Conservation (phyloP, 2,797 vertebrate genomes). For the Protonibea diacanthus region DNA sequence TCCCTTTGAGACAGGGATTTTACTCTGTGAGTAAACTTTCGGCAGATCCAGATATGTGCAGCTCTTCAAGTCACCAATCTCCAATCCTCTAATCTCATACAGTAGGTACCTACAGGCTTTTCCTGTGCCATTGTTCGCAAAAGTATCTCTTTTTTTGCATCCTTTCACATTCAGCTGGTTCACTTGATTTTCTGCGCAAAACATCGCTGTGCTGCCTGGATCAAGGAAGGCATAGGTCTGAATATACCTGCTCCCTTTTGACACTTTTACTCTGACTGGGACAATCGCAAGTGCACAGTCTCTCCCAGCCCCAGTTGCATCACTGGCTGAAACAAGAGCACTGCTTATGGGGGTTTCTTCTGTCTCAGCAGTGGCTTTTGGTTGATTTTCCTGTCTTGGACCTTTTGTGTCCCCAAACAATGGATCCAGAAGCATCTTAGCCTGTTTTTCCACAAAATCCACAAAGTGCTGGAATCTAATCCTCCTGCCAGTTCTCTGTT, state of each 20-base stretch:
- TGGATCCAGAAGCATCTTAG: not conserved
- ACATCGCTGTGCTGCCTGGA: not conserved
- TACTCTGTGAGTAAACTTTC: conserved; percentile 19
- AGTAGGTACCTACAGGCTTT: not conserved
- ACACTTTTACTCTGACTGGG: not conserved
- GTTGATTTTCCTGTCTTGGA: not conserved
- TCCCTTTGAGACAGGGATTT: conserved; percentile 33
- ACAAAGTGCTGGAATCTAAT: not conserved
- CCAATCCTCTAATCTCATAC: conserved; percentile 28
- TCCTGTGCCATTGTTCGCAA: conserved; percentile 11
- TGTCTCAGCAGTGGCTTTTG: not conserved
- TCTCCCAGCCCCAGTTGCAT: not conserved
- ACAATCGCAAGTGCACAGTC: not conserved
- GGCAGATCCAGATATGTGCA: conserved; percentile 13
- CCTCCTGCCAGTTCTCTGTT: not conserved
- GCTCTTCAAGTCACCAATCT: conserved; percentile 18
- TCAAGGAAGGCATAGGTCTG: not conserved
- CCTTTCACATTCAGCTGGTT: not conserved
- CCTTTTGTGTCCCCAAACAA: not conserved
- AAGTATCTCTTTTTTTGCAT: not conserved
- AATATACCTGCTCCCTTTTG: not conserved
- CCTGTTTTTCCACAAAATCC: not conserved
- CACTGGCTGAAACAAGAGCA: not conserved
- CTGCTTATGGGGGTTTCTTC: not conserved
- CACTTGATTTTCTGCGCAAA: not conserved